phyloP scores from a whole-genome alignment of 2,888 invertebrate genomes.

The Aleiodes leptofemur region DNA sequence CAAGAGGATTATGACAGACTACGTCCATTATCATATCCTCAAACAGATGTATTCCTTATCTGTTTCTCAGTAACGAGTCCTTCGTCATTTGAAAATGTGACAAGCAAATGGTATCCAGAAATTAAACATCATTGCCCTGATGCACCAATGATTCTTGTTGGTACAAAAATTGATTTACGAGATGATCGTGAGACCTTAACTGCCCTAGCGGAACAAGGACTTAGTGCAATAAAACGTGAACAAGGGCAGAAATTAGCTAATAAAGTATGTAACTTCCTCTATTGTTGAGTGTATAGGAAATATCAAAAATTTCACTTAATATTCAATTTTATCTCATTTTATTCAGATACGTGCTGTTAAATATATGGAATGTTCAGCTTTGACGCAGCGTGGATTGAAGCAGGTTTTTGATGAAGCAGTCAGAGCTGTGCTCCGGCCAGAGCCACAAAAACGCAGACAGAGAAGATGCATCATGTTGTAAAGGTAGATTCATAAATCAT shows the following conservation, averaged over 20 bases:
- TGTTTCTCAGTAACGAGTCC: constrained; percentile 99
- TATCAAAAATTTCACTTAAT: background rate
- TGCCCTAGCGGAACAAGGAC: constrained; percentile 92
- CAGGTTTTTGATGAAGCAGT: constrained; percentile 99
- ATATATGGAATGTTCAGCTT: constrained; percentile 99
- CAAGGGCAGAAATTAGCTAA: constrained; percentile 99
- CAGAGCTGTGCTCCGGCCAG: constrained; percentile 96
- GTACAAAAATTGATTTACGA: constrained; percentile 98
- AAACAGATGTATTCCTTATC: constrained; percentile 99
- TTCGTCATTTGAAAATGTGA: constrained; percentile 99
- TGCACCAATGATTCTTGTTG: constrained; percentile 98
- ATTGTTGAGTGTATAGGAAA: background rate
- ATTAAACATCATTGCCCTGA: constrained; percentile 99
- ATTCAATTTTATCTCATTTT: background rate
- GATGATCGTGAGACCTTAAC: constrained; percentile 98
- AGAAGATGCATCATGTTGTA: constrained; percentile 91
- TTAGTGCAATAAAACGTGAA: constrained; percentile 96
- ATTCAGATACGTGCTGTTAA: constrained; percentile 93
- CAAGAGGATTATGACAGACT: constrained; percentile 98
- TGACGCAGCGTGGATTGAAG: constrained; percentile 98
- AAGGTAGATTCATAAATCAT: constrained; percentile 64
- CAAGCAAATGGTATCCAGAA: constrained; percentile 99
- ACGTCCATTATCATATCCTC: constrained; percentile 97
- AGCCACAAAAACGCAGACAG: constrained; percentile 96
- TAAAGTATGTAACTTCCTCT: constrained; percentile 77